A percentile compares a stretch with the other conserved stretches of the same genome.
Conservation (phyloP, 2,113 vertebrate genomes). For the Hemichromis elongatus region DNA sequence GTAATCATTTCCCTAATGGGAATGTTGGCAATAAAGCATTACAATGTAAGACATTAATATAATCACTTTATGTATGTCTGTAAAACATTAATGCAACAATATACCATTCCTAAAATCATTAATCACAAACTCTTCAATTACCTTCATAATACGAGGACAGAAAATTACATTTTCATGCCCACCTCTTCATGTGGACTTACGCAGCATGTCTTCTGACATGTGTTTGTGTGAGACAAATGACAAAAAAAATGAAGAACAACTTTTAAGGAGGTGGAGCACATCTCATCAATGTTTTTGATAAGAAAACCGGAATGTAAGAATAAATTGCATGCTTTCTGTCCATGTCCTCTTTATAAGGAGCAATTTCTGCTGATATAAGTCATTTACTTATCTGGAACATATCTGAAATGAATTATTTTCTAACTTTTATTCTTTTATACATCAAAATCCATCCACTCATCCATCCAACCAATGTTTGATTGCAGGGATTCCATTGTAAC, state of each 20-base stretch:
- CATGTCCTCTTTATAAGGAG: background rate
- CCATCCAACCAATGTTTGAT: background rate
- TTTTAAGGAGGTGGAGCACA: background rate
- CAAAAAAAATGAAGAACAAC: background rate
- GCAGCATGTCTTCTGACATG: background rate
- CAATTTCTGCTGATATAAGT: background rate
- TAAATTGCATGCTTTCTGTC: background rate
- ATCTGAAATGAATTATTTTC: background rate
- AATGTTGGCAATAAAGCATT: background rate
- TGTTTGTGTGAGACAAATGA: background rate
- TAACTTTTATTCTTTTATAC: background rate
- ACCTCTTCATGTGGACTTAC: background rate
- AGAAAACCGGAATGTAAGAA: background rate
- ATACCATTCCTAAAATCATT: background rate
- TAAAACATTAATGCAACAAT: background rate
- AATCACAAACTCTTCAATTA: background rate
- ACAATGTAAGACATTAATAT: background rate
- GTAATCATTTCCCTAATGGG: constrained; percentile 15
- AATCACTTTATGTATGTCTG: background rate
- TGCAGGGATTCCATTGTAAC: fast-evolving
- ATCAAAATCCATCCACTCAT: background rate
- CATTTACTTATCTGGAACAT: background rate
- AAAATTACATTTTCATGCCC: background rate
- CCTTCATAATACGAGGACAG: fast-evolving
- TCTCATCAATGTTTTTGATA: background rate